Percentiles rank a stretch among this genome's conserved stretches.
Conservation (phyloP, 1,140 invertebrate genomes). For the Heliconius melpomene region DNA sequence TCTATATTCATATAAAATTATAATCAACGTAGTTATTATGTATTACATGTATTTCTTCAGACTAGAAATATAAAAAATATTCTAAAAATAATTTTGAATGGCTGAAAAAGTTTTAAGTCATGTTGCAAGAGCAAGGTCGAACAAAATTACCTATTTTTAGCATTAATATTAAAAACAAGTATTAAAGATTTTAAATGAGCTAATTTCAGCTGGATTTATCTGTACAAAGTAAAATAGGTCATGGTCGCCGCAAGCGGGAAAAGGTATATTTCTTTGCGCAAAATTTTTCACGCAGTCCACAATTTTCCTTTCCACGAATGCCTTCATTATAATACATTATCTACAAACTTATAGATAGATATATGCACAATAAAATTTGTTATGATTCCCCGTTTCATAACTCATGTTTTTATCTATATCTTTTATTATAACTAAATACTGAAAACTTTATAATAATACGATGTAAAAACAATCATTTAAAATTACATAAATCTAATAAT, state of each 20-base stretch:
- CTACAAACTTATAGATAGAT: background rate
- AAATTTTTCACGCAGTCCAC: constrained; percentile 5
- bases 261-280: constrained; percentile 5
- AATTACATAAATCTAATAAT: too few relatives aligned
- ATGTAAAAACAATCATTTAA: too few relatives aligned
- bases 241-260: background rate
- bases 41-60: too few relatives aligned
- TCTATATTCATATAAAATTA: too few relatives aligned
- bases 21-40: too few relatives aligned
- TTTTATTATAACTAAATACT: too few relatives aligned
- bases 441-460: too few relatives aligned
- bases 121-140: background rate
- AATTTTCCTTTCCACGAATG: background rate
- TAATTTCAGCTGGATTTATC: background rate
- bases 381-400: background rate
- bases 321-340: background rate
- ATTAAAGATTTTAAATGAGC: background rate
- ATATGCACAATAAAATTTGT: background rate
- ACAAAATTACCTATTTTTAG: background rate
- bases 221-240: background rate
- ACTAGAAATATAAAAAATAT: too few relatives aligned
- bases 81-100: too few relatives aligned
- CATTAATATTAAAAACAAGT: background rate
- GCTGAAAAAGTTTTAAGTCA: too few relatives aligned
- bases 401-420: background rate